Base-by-base conservation (phyloP, 1,140 invertebrate species). In the Metopolophium dirhodum region DNA sequence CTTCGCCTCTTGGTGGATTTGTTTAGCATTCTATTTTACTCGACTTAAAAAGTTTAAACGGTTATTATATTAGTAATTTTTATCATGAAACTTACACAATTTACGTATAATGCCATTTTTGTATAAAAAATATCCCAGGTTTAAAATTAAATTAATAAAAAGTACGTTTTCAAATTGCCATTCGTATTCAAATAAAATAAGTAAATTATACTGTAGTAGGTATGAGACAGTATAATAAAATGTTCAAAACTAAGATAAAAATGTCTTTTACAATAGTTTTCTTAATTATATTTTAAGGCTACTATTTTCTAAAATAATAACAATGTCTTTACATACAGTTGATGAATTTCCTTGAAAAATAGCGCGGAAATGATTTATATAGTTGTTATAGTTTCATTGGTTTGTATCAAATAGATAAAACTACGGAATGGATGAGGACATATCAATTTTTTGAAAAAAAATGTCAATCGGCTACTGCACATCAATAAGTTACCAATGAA, bases 111-210 rank as follows among this genome's bases (percentile, higher is more conserved):
- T 49, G n/a, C 45, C 30, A 49, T 87, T 87, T 35, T 49, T n/a
- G n/a, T n/a, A 87, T 22, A 86, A 30, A 86, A 86, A 87, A 49
- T 51, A 87, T n/a, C 18, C 18, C 47, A 0, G 1, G 9, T 87
- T 87, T 51, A 49, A 87, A 87, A 87, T 49, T 49, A 87, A 87
- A 87, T 47, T 26, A 49, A 87, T 87, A 51, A 51, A 49, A 87
- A n/a, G 47, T 49, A n/a, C 20, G 77, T 35, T 83, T 83, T 83
- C 20, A 83, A 83, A 83, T 37, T 83, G 20, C 77, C 35, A 83
- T 37, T 83, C 35, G 30, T 77, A 77, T 37, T 35, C 20, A 37
- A 83, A 83, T 83, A 83, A 83, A 83, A 35, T 83, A 83, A 83
- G 20, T 37, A 83, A 83, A 83, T 83, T 83, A 83, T 9, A 37